phyloP scores from a whole-genome alignment of 2,888 invertebrate genomes.

The Trissoscelio sp. region DNA sequence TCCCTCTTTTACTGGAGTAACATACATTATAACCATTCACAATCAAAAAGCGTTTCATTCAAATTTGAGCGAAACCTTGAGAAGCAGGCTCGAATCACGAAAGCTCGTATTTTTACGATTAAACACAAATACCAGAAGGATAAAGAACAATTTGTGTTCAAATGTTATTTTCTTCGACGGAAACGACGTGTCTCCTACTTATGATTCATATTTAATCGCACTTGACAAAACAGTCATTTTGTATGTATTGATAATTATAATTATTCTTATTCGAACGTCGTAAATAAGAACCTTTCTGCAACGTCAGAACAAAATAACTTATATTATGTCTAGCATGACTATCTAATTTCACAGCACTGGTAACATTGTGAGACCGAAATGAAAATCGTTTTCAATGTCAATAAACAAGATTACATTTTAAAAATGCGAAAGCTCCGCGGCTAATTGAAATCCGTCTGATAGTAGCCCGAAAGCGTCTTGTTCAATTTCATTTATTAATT shows the following conservation, averaged over 20 bases:
- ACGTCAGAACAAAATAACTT: constrained; percentile 27
- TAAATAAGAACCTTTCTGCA: constrained; percentile 24
- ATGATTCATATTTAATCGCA: not conserved
- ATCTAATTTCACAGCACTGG: constrained; percentile 19
- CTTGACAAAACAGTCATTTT: constrained; percentile 6
- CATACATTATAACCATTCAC: not conserved
- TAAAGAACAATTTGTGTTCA: not conserved
- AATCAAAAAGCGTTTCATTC: not conserved
- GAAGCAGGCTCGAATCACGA: not conserved
- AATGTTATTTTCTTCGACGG: not conserved
- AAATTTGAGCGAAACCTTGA: not conserved
- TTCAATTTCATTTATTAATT: constrained; percentile 27
- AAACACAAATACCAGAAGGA: not conserved
- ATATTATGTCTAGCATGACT: constrained; percentile 23
- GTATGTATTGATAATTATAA: not conserved
- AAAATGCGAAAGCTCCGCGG: not conserved
- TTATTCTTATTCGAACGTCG: not conserved
- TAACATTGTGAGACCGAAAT: constrained; percentile 3
- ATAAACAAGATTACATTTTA: constrained; percentile 12
- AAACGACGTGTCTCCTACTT: not conserved
- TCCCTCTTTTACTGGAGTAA: constrained; percentile 10
- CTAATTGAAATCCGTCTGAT: constrained; percentile 1
- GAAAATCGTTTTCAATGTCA: constrained; percentile 23
- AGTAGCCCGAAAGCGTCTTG: not conserved
- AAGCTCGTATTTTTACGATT: not conserved